phyloP scores from a whole-genome alignment of 2,797 vertebrate genomes.

The Sandelia bainsii region DNA sequence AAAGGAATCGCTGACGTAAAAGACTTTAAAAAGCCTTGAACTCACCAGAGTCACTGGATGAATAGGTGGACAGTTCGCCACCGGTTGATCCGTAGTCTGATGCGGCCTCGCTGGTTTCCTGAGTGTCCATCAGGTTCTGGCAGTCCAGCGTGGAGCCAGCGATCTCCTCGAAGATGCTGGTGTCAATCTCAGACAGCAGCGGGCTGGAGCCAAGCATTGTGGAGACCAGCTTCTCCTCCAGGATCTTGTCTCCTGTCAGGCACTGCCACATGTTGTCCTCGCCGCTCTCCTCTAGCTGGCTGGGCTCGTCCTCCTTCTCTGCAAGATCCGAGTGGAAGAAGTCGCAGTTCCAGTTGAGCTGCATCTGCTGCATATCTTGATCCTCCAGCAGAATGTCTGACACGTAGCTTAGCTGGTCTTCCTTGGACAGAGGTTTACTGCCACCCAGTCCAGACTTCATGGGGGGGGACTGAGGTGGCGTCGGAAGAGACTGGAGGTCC shows the following conservation, averaged over 20 bases:
- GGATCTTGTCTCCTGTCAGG: conserved; percentile 54
- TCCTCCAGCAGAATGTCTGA: conserved; percentile 86
- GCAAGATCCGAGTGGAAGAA: conserved; percentile 46
- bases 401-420: conserved; percentile 86
- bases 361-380: conserved; percentile 81
- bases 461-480: conserved; percentile 83
- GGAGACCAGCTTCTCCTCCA: conserved; percentile 80
- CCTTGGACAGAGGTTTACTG: conserved; percentile 79
- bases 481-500: conserved; percentile 82
- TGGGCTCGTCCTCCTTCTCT: conserved; percentile 52
- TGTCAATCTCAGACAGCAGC: conserved; percentile 84
- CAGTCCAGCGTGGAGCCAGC: conserved; percentile 83
- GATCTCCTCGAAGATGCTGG: conserved; percentile 85
- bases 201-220: conserved; percentile 82
- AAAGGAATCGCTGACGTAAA: no score
- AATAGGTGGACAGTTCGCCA: conserved; percentile 78
- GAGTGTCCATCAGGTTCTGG: conserved; percentile 72
- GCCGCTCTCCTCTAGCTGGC: conserved; percentile 46
- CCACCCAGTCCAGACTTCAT: conserved; percentile 65
- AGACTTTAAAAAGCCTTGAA: not conserved
- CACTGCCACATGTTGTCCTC: conserved; percentile 83
- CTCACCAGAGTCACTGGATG: conserved; percentile 87
- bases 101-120: conserved; percentile 74
- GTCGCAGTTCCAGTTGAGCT: conserved; percentile 80
- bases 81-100: conserved; percentile 83